Conservation (phyloP, 2,113 vertebrate genomes). For the Pelmatolapia mariae region DNA sequence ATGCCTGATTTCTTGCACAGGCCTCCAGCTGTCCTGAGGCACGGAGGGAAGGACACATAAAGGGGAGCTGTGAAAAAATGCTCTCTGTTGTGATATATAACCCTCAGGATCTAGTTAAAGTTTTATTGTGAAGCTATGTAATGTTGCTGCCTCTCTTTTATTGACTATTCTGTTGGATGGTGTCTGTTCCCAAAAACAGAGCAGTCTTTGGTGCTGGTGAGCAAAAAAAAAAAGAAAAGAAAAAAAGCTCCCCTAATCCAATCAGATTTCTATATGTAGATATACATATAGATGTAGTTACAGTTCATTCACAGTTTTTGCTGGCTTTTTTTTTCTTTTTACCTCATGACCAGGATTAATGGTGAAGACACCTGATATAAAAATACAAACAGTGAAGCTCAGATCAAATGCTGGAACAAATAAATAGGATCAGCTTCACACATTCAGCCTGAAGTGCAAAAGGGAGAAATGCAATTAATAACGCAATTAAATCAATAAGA, state of each 20-base stretch:
- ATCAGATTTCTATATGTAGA: neutral
- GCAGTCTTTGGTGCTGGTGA: neutral
- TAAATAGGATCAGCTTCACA: neutral
- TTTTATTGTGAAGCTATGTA: constrained; percentile 43
- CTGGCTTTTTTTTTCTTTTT: neutral
- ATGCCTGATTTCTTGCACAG: neutral
- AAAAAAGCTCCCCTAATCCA: neutral
- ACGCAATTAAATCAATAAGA: neutral
- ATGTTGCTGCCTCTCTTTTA: constrained; percentile 34
- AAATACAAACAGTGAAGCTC: neutral
- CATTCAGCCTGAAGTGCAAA: neutral
- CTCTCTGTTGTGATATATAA: constrained; percentile 7
- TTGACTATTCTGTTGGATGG: constrained; percentile 44
- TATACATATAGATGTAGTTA: neutral
- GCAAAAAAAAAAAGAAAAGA: neutral
- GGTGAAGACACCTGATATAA: neutral
- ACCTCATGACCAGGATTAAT: neutral
- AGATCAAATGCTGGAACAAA: neutral
- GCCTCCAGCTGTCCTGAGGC: constrained; percentile 12
- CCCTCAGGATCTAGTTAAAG: constrained; percentile 38
- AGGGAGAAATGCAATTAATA: neutral
- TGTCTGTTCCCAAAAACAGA: constrained; percentile 3
- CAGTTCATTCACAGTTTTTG: neutral
- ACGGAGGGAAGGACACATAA: constrained; percentile 12
- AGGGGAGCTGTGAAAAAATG: constrained; percentile 24